A percentile compares a stretch with the other conserved stretches of the same genome.
phyloP scores from a whole-genome alignment of 2,113 vertebrate genomes.

The Erinaceus europaeus region DNA sequence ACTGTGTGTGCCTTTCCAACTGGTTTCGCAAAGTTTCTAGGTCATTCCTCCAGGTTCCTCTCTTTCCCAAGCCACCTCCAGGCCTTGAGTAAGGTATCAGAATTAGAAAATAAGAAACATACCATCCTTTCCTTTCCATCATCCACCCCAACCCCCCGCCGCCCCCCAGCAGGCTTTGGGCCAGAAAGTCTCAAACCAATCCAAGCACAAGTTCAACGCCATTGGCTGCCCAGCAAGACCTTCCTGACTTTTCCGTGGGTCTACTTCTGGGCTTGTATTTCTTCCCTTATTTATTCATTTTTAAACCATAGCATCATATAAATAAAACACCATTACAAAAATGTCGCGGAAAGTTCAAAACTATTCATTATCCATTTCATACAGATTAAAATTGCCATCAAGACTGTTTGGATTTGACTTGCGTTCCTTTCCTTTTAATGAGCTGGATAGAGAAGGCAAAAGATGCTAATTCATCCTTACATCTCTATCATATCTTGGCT shows the following conservation, averaged over 20 bases:
- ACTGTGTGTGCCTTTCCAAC: conserved; percentile 46
- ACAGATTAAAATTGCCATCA: conserved; percentile 83
- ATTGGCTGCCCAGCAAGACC: conserved; percentile 36
- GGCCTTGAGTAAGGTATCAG: not conserved
- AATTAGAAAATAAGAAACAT: conserved; percentile 38
- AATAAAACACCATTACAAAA: conserved; percentile 82
- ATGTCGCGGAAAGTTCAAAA: conserved; percentile 85
- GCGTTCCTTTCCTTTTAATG: conserved; percentile 83
- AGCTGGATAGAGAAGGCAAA: conserved; percentile 84
- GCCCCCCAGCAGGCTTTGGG: conserved; percentile 53
- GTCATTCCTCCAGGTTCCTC: conserved; percentile 43
- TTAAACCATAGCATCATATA: conserved; percentile 74
- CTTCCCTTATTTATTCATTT: conserved; percentile 77
- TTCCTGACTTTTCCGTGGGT: conserved; percentile 41
- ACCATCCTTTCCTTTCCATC: not conserved
- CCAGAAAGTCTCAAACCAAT: conserved; percentile 61
- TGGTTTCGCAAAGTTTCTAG: conserved; percentile 58
- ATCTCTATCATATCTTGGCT: conserved; percentile 83
- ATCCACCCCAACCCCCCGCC: not conserved
- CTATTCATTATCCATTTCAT: conserved; percentile 87
- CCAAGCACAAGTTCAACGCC: conserved; percentile 45
- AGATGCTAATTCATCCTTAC: conserved; percentile 86
- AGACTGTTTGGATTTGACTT: conserved; percentile 84
- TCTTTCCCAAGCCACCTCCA: conserved; percentile 27
- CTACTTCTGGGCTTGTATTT: conserved; percentile 51